A percentile compares a stretch with the other conserved stretches of the same genome.
Evolutionary conservation across 2,113 vertebrate genomes (phyloP).

Genomic region (Ameiurus melas): DNA sequence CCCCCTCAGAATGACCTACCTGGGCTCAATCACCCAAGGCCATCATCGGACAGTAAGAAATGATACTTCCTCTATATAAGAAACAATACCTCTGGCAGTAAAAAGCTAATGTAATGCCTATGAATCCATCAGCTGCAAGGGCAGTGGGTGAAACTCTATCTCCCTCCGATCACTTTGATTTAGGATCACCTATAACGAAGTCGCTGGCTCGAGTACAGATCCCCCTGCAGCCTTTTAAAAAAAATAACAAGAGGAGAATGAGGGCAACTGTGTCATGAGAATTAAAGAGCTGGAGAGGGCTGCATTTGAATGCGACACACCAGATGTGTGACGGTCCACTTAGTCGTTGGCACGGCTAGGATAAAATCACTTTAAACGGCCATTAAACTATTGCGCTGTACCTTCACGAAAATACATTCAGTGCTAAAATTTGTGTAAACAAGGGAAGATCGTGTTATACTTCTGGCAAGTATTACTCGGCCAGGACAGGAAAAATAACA

Average conservation of each 20-base stretch:
- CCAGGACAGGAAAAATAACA: background rate
- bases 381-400: background rate
- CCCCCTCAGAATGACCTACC: conserved; percentile 29
- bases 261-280: conserved; percentile 3
- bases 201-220: background rate
- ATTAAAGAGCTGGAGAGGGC: background rate
- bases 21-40: background rate
- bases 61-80: conserved; percentile 26
- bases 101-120: conserved; percentile 41
- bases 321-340: background rate
- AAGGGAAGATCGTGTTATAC: background rate
- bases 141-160: conserved; percentile 40
- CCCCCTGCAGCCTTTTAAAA: background rate
- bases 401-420: no score
- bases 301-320: background rate
- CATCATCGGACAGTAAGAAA: conserved; percentile 11
- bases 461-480: background rate
- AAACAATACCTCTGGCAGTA: conserved; percentile 29
- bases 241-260: background rate
- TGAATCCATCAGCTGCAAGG: conserved; percentile 46
- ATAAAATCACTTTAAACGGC: background rate
- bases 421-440: background rate
- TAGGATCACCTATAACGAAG: conserved; percentile 27
- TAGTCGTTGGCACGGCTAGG: background rate
- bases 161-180: conserved; percentile 50